Percentiles rank a stretch among this genome's conserved stretches.
Conservation (phyloP, 2,888 invertebrate species). For the Drosophila anomalipes region DNA sequence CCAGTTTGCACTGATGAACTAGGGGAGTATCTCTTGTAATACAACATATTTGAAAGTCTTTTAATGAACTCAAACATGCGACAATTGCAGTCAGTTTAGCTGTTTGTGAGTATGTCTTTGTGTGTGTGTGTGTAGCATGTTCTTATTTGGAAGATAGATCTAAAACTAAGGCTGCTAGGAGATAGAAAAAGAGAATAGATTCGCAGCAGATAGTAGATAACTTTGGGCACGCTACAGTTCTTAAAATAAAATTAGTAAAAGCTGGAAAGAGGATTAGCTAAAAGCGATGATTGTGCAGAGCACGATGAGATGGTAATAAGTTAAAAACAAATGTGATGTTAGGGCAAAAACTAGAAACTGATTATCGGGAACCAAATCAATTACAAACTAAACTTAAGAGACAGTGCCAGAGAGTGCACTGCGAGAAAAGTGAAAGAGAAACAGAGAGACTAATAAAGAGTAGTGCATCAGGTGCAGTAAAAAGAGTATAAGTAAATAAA, state of each 20-base stretch:
- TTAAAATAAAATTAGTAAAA: slow-evolving; percentile 56
- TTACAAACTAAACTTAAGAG: slow-evolving; percentile 29
- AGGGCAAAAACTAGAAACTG: slow-evolving; percentile 56
- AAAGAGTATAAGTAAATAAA: slow-evolving; percentile 20
- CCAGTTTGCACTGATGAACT: slow-evolving; percentile 30
- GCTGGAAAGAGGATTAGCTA: slow-evolving; percentile 51
- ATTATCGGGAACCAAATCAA: slow-evolving; percentile 44
- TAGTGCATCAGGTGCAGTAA: slow-evolving; percentile 33
- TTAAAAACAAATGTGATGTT: slow-evolving; percentile 60
- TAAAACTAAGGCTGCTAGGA: slow-evolving; percentile 44
- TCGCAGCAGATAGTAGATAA: slow-evolving; percentile 16
- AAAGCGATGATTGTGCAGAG: slow-evolving; percentile 46
- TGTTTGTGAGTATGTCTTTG: slow-evolving; percentile 1
- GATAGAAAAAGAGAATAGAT: slow-evolving; percentile 18
- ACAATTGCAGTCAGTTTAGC: slow-evolving; percentile 9
- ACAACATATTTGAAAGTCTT: slow-evolving; percentile 3
- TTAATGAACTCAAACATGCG: slow-evolving; percentile 16
- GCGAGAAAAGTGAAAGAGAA: slow-evolving; percentile 10
- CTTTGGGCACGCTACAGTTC: slow-evolving; percentile 27
- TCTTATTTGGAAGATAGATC: slow-evolving; percentile 16
- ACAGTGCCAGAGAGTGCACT: slow-evolving; percentile 20
- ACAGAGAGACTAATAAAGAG: slow-evolving; percentile 17
- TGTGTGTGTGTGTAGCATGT: slow-evolving; percentile 14
- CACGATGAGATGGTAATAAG: slow-evolving; percentile 39
- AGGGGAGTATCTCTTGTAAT: slow-evolving; percentile 5